These are phyloP conservation scores for Nycticorax nycticorax DNA, from an alignment of 2,113 vertebrate species.

Conservation along the genomic window DNA sequence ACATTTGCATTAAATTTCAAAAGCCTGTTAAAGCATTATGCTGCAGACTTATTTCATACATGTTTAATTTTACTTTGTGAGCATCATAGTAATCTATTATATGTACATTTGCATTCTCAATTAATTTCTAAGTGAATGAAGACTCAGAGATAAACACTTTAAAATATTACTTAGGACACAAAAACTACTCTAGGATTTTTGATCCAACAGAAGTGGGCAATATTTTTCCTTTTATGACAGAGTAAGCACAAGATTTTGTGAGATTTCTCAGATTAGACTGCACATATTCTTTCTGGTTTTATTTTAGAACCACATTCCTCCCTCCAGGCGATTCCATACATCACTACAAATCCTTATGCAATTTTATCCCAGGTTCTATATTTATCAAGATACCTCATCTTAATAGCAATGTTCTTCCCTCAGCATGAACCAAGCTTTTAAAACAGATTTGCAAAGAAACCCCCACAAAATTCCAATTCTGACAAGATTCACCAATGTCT, in stretches of 20 bases:
- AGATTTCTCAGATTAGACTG: neutral
- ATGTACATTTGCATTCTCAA: neutral
- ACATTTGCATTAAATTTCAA: neutral
- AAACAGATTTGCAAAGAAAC: neutral
- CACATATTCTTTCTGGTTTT: neutral
- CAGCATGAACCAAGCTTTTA: neutral
- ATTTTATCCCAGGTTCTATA: slow-evolving; percentile 20
- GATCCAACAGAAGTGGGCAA: neutral
- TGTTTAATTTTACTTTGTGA: neutral
- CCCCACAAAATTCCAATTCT: neutral
- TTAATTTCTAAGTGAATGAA: neutral
- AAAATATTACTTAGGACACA: neutral
- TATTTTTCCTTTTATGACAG: neutral
- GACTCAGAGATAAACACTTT: neutral
- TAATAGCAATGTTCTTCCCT: neutral
- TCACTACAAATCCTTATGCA: slow-evolving; percentile 25
- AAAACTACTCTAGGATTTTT: neutral
- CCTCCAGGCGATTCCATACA: neutral
- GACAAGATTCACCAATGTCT: neutral
- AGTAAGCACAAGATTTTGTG: neutral
- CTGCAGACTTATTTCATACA: neutral
- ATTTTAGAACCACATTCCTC: slow-evolving; percentile 37
- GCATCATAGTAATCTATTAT: neutral
- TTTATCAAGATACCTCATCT: slow-evolving; percentile 17
- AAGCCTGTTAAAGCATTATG: neutral